Base-by-base conservation (phyloP, 2,113 vertebrate genomes). In the Chaetops frenatus region DNA sequence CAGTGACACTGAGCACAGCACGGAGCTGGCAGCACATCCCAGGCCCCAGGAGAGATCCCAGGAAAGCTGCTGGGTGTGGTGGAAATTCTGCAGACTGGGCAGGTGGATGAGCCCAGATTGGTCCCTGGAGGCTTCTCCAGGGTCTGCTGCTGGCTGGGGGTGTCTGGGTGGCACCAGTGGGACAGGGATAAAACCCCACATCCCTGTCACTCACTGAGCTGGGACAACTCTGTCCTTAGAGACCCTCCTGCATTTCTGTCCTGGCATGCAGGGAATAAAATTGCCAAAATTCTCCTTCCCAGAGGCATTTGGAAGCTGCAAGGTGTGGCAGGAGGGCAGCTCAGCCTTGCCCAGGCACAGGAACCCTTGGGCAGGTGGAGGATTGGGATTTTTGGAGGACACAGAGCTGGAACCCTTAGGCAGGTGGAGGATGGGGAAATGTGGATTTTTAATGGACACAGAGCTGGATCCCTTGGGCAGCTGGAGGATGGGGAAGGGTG, bases 151-250 rank as follows among this genome's bases (percentile, higher is more conserved):
- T n/a, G 24, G 2, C 60, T 42, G 42, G 38, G 21, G 20, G 6
- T 19, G 24, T 42, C 22, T 50, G 71, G n/a, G 31, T 19, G 65
- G 33, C 56, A 21, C 9, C 45, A 22, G 45, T 18, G 67, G 56
- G 27, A 28, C 15, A 7, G 53, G 60, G 76, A 53, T 1, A 29
- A 73, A n/a, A 15, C 23, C 8, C 47, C 36, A 29, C 22, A 40
- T 2, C 40, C 23, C 28, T 47, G 40, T 38, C 51, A 28, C 76
- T 48, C 22, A 2, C 51, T 8, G 36, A 11, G 66, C 54, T 35
- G 35, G 45, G 24, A 70, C n/a, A n/a, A 0, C n/a, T 48, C 29
- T 3, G 3, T 3, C 57, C 57, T 33, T 18, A 40, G 22, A 45
- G 22, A 48, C 15, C 11, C 53, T 60, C 36, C 44, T 38, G 47